Conservation (phyloP, 2,888 invertebrate genomes). For the Aromia moschata region DNA sequence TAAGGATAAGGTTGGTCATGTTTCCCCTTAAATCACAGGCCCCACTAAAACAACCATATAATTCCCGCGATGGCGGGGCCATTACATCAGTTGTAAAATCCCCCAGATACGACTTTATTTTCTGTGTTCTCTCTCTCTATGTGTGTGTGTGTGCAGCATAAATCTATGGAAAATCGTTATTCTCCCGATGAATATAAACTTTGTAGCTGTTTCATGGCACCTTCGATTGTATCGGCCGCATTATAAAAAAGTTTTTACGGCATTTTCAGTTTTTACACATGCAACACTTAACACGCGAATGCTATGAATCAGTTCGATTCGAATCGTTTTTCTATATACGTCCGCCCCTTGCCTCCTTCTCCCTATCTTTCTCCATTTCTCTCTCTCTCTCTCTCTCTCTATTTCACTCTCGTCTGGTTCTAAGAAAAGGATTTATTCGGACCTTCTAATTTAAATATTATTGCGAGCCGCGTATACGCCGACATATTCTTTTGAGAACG, state of each 20-base stretch:
- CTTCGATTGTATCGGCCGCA: constrained; percentile 54
- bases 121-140: too few species aligned
- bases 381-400: constrained; percentile 25
- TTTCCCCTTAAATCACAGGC: too few species aligned
- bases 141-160: constrained; percentile 29
- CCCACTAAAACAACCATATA: too few species aligned
- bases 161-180: constrained; percentile 49
- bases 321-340: constrained; percentile 38
- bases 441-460: constrained; percentile 36
- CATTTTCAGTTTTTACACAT: constrained; percentile 58
- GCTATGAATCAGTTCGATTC: constrained; percentile 44
- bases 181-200: constrained; percentile 49
- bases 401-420: constrained; percentile 27
- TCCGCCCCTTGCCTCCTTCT: constrained; percentile 3
- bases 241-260: constrained; percentile 60
- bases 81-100: constrained; percentile 9
- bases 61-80: too few species aligned
- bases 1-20: too few species aligned
- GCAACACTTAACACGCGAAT: constrained; percentile 57
- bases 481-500: constrained; percentile 30
- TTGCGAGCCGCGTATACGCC: too few species aligned
- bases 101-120: constrained; percentile 19
- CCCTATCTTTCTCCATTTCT: constrained; percentile 3
- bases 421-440: constrained; percentile 28
- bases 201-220: constrained; percentile 55